Conservation (phyloP, 2,888 invertebrate species). For the Drosophila austrosaltans region DNA sequence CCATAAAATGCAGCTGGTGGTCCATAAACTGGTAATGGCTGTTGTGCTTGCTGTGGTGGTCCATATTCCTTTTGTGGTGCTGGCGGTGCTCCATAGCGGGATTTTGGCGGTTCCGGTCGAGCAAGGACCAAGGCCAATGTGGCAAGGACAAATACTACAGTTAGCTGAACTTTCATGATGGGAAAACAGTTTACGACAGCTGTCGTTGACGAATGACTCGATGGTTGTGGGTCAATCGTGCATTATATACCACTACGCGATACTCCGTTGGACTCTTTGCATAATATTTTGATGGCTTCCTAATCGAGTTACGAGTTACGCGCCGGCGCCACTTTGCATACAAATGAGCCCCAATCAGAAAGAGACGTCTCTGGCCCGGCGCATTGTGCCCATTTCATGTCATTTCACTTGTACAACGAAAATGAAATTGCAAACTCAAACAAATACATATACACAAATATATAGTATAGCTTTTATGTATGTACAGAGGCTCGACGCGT, state of each 20-base stretch:
- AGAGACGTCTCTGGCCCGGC: constrained; percentile 23
- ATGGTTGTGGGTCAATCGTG: constrained; percentile 54
- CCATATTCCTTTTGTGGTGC: constrained; percentile 81
- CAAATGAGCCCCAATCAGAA: constrained; percentile 54
- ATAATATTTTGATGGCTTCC: constrained; percentile 75
- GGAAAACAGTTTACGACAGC: constrained; percentile 36
- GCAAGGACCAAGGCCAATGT: constrained; percentile 82
- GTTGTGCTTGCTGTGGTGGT: constrained; percentile 76
- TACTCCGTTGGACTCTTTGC: constrained; percentile 65
- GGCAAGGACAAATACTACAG: constrained; percentile 74
- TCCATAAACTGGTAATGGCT: constrained; percentile 80
- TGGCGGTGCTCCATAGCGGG: constrained; percentile 80
- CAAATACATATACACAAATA: constrained; percentile 2
- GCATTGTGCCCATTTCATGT: constrained; percentile 53
- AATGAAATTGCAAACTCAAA: constrained; percentile 68
- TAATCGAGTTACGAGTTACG: constrained; percentile 52
- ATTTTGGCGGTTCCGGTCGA: constrained; percentile 83
- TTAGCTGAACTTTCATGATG: constrained; percentile 57
- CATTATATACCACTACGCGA: constrained; percentile 57
- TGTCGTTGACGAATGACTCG: constrained; percentile 67
- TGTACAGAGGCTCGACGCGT: constrained; percentile 26
- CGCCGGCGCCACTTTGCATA: constrained; percentile 59
- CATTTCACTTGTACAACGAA: constrained; percentile 63
- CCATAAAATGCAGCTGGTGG: constrained; percentile 82
- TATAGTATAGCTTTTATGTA: constrained; percentile 22